Percentiles rank a stretch among this genome's conserved stretches.
Evolutionary conservation across 2,113 vertebrate species (phyloP).

Genomic region (Phoenicopterus ruber): DNA sequence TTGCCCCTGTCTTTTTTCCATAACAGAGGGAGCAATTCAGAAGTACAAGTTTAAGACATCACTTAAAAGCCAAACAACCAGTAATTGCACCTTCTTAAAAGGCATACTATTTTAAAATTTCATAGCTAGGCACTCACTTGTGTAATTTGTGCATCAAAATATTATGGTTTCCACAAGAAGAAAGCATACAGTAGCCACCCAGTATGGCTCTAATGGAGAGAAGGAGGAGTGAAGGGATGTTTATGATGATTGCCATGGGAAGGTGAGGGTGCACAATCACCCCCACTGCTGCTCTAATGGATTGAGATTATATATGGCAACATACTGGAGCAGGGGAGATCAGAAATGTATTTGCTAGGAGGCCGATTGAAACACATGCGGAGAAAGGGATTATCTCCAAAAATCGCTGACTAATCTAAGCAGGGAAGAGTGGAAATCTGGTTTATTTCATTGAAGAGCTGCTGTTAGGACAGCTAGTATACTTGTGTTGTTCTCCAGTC

Average conservation of each 20-base stretch:
- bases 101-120: neutral
- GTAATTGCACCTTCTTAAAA: constrained; percentile 15
- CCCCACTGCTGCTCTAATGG: neutral
- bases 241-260: neutral
- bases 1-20: neutral
- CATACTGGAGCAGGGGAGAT: neutral
- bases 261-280: neutral
- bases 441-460: neutral
- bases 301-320: neutral
- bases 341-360: neutral
- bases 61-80: neutral
- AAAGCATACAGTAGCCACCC: neutral
- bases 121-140: neutral
- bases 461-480: neutral
- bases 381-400: neutral
- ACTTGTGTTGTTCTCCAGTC: neutral
- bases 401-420: neutral
- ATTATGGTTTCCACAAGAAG: neutral
- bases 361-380: neutral
- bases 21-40: neutral
- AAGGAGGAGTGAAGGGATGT: neutral
- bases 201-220: neutral
- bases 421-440: neutral
- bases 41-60: neutral
- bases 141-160: constrained; percentile 9